Evolutionary conservation across 1,140 invertebrate species (phyloP).

Genomic region (Cotesia vestalis): DNA sequence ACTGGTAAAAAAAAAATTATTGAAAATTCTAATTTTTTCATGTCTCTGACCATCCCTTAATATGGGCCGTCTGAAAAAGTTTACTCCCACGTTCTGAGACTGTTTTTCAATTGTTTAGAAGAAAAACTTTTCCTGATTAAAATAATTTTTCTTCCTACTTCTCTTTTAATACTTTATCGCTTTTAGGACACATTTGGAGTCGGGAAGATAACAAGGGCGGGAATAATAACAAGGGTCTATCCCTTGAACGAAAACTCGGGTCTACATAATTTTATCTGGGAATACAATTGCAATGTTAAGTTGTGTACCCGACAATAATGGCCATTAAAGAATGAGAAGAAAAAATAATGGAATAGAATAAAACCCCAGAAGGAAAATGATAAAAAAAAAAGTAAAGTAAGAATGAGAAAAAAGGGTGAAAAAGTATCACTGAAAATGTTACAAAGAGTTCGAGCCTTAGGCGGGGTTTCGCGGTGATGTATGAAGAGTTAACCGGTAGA

Average conservation of each 20-base stretch:
- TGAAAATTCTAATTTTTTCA: too few species aligned
- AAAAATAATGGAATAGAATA: not conserved
- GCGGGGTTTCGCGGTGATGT: not conserved
- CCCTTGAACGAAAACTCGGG: not conserved
- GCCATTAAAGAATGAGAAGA: slow-evolving; percentile 1
- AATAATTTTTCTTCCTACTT: not conserved
- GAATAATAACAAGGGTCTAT: slow-evolving; percentile 16
- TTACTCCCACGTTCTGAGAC: too few species aligned
- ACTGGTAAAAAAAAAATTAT: too few species aligned
- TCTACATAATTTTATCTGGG: not conserved
- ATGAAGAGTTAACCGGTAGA: too few species aligned
- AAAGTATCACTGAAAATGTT: too few species aligned
- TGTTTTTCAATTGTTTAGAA: not conserved
- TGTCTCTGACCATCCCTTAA: too few species aligned
- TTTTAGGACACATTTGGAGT: not conserved
- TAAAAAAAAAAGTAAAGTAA: too few species aligned
- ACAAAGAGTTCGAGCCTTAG: not conserved
- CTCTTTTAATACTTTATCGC: slow-evolving; percentile 20
- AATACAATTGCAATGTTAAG: slow-evolving; percentile 7
- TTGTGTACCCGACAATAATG: not conserved
- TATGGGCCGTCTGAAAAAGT: too few species aligned
- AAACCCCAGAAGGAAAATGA: not conserved
- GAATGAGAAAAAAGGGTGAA: too few species aligned
- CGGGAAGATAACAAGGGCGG: slow-evolving; percentile 2
- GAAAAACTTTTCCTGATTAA: not conserved